Conservation (phyloP, 2,113 vertebrate genomes). For the Myotis davidii region DNA sequence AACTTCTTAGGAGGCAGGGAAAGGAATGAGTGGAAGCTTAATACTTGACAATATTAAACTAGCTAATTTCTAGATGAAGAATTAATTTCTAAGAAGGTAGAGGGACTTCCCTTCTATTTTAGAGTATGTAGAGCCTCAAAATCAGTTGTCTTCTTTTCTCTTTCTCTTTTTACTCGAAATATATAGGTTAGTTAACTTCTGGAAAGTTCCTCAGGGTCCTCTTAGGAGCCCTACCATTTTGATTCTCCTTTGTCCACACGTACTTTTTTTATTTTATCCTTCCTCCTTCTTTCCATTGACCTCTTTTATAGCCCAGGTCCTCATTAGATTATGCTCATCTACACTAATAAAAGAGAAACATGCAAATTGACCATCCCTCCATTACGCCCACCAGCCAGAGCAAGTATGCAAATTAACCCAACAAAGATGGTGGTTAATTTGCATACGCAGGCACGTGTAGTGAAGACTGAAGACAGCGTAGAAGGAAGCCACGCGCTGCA, state of each 20-base stretch:
- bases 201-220: neutral
- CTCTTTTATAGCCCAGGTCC: neutral
- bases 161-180: constrained; percentile 32
- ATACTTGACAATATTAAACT: neutral
- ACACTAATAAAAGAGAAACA: too few relatives aligned
- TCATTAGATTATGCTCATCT: neutral
- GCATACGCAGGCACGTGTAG: too few relatives aligned
- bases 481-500: too few relatives aligned
- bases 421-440: too few relatives aligned
- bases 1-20: neutral
- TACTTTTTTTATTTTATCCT: constrained; percentile 6
- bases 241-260: neutral
- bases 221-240: neutral
- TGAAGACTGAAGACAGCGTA: too few relatives aligned
- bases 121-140: neutral
- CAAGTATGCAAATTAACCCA: too few relatives aligned
- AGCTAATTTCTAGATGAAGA: neutral
- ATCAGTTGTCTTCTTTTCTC: neutral
- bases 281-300: neutral
- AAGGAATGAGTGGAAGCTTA: neutral
- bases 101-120: neutral
- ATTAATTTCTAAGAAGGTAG: constrained; percentile 11
- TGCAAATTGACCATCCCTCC: too few relatives aligned
- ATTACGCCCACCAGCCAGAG: too few relatives aligned
- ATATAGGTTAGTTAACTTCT: neutral